Evolutionary conservation across 2,797 vertebrate species (phyloP).

Genomic region (Vipera ursinii): DNA sequence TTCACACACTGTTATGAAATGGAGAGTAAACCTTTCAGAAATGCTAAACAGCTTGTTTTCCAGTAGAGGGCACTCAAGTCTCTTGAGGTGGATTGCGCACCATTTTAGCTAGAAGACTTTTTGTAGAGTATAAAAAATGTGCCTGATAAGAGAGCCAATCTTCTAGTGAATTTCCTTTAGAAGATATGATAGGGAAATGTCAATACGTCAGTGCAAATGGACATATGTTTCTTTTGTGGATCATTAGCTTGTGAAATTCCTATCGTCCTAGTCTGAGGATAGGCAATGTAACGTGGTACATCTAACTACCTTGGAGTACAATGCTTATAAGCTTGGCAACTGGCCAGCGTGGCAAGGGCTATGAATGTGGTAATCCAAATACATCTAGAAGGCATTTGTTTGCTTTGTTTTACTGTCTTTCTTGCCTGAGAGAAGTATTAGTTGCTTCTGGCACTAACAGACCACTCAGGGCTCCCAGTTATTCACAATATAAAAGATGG

Average conservation of each 20-base stretch:
- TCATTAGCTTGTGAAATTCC: not conserved
- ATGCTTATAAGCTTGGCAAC: not conserved
- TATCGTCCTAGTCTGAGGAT: not conserved
- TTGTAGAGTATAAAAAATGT: not conserved
- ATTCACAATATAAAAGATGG: not conserved
- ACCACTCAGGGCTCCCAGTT: not conserved
- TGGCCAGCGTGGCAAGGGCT: not conserved
- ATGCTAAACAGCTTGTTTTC: not conserved
- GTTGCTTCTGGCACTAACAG: not conserved
- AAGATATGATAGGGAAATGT: not conserved
- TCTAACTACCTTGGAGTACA: not conserved
- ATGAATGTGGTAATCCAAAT: not conserved
- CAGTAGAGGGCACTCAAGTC: slow-evolving; percentile 59
- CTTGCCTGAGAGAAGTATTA: not conserved
- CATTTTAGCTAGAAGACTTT: not conserved
- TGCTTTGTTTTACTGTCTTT: not conserved
- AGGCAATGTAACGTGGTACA: not conserved
- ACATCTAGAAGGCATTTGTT: not conserved
- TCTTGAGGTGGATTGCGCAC: slow-evolving; percentile 11
- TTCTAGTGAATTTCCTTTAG: not conserved
- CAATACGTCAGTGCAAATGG: not conserved
- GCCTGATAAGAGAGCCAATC: not conserved
- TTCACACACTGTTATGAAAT: not conserved
- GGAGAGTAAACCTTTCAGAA: not conserved
- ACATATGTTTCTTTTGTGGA: not conserved